Conservation (phyloP, 1,140 invertebrate species). For the Hylaeus volcanicus region DNA sequence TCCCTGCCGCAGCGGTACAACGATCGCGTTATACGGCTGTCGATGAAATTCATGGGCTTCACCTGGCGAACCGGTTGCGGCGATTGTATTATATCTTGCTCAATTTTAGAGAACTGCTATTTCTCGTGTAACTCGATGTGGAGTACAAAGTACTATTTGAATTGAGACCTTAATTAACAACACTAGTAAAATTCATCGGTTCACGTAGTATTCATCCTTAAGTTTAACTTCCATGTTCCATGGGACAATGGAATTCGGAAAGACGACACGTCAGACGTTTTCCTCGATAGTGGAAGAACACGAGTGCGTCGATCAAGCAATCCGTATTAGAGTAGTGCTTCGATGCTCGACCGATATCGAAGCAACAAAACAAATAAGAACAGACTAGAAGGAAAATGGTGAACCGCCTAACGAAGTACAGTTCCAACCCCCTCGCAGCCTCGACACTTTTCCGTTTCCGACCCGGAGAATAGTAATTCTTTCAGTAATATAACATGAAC, state of each 20-base stretch:
- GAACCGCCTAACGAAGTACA: conserved; percentile 27
- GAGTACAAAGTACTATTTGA: no score
- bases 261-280: neutral
- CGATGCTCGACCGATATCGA: neutral
- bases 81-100: neutral
- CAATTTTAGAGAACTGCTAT: no score
- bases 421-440: conserved; percentile 1
- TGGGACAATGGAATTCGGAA: neutral
- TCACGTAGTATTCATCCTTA: no score
- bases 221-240: no score
- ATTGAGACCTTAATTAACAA: no score
- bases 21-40: neutral
- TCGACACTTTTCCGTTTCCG: conserved; percentile 33
- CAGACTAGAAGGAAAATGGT: conserved; percentile 19
- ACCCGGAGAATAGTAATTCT: conserved; percentile 55
- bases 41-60: conserved; percentile 24
- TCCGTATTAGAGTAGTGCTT: neutral
- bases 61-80: neutral
- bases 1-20: neutral
- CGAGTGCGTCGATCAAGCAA: neutral
- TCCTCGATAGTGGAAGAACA: neutral
- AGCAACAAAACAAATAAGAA: conserved; percentile 23
- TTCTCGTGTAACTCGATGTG: no score
- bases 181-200: no score
- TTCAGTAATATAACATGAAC: conserved; percentile 63